Evolutionary conservation across 2,888 invertebrate species (phyloP).

Genomic region (Drosophila villosipedis): DNA sequence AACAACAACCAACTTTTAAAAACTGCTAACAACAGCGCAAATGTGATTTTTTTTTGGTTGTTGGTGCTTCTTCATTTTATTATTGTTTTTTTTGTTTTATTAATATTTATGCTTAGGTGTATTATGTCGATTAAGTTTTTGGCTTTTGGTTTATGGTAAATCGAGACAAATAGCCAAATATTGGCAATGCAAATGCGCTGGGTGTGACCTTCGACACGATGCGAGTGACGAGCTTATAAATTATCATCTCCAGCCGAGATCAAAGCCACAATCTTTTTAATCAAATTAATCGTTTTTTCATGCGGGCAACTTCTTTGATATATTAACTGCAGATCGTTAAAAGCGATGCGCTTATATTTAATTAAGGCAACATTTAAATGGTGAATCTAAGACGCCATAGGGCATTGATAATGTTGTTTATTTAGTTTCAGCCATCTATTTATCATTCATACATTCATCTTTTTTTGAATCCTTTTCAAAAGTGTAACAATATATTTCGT

Average conservation of each 20-base stretch:
- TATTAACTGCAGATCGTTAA: background rate
- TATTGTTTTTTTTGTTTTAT: constrained; percentile 1
- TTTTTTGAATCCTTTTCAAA: background rate
- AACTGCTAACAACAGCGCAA: constrained; percentile 62
- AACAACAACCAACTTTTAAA: constrained; percentile 13
- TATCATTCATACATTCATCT: background rate
- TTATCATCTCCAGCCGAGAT: constrained; percentile 45
- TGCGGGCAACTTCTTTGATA: constrained; percentile 1
- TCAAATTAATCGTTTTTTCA: constrained; percentile 1
- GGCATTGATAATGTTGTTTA: background rate
- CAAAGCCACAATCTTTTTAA: constrained; percentile 19
- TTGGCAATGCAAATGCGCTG: constrained; percentile 67
- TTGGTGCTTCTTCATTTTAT: background rate
- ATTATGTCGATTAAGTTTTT: constrained; percentile 35
- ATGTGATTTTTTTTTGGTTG: constrained; percentile 21
- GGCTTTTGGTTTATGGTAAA: constrained; percentile 35
- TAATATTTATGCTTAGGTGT: constrained; percentile 44
- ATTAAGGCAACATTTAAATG: background rate
- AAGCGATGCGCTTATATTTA: background rate
- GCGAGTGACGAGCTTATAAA: constrained; percentile 52
- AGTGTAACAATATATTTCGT: background rate
- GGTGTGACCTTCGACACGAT: constrained; percentile 64
- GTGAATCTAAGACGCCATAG: background rate
- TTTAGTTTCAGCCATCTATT: background rate
- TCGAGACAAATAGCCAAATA: constrained; percentile 44